phyloP scores from a whole-genome alignment of 2,888 invertebrate species.

The Abrostola tripartita region DNA sequence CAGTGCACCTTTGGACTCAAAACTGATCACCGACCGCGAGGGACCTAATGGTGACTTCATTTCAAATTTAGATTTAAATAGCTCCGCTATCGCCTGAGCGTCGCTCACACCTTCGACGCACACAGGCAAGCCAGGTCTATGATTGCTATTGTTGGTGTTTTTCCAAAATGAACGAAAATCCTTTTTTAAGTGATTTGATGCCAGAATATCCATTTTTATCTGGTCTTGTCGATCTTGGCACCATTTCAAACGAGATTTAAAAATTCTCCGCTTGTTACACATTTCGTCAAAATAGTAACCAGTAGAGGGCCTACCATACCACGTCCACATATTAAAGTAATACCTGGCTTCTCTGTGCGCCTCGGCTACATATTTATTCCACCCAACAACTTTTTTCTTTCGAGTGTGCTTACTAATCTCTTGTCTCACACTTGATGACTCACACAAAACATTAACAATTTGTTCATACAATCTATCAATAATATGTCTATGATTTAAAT shows the following conservation, averaged over 20 bases:
- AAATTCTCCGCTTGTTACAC: neutral
- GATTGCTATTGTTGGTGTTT: no score
- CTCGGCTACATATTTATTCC: conserved; percentile 1
- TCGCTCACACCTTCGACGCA: neutral
- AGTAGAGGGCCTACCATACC: neutral
- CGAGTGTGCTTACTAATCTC: neutral
- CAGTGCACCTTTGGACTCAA: neutral
- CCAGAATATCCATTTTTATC: no score
- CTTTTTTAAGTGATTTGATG: no score
- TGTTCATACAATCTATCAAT: neutral
- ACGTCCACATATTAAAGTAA: neutral
- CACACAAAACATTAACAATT: neutral
- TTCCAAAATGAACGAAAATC: no score
- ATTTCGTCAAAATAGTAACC: neutral
- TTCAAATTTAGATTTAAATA: neutral
- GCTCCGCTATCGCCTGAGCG: neutral
- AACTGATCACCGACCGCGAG: neutral
- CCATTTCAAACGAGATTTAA: neutral
- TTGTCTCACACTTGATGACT: neutral
- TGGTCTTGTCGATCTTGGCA: no score
- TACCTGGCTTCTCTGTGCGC: neutral
- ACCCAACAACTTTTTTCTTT: neutral
- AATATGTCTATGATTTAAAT: neutral
- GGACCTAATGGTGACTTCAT: neutral
- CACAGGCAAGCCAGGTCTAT: neutral